Percentiles rank a stretch among this genome's conserved stretches.
Conservation (phyloP, 2,113 vertebrate genomes). For the Labeo catla region DNA sequence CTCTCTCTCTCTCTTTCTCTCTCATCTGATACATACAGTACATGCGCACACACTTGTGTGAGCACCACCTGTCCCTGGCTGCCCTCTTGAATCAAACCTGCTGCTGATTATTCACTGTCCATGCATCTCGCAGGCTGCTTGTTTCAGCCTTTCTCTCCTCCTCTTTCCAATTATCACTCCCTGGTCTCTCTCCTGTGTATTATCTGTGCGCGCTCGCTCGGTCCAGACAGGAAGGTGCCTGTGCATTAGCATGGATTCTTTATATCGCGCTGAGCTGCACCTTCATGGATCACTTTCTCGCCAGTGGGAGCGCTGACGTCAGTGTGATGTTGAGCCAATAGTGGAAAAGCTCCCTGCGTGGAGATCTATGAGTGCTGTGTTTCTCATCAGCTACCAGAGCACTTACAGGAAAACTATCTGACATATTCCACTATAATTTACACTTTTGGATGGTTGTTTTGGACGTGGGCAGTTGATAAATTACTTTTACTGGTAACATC, state of each 20-base stretch:
- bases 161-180: slow-evolving; percentile 13
- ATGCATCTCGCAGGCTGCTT: slow-evolving; percentile 32
- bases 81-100: slow-evolving; percentile 41
- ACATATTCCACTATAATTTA: slow-evolving; percentile 1
- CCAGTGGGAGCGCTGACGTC: slow-evolving; percentile 21
- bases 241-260: slow-evolving; percentile 36
- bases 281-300: slow-evolving; percentile 31
- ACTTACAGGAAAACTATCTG: slow-evolving; percentile 3
- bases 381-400: slow-evolving; percentile 7
- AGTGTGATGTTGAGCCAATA: slow-evolving; percentile 21
- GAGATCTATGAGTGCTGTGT: slow-evolving; percentile 21
- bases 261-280: slow-evolving; percentile 17
- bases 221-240: slow-evolving; percentile 29
- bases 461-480: not conserved
- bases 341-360: slow-evolving; percentile 26
- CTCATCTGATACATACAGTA: not conserved
- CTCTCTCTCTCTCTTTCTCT: slow-evolving; percentile 62
- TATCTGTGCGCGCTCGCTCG: not conserved
- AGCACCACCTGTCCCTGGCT: slow-evolving; percentile 43
- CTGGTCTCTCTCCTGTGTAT: slow-evolving; percentile 14
- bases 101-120: slow-evolving; percentile 59
- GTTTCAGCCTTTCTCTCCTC: slow-evolving; percentile 31
- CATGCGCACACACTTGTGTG: not conserved
- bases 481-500: not conserved
- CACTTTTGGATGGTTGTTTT: not conserved